Conservation (phyloP, 2,113 vertebrate species). For the Albula glossodonta region DNA sequence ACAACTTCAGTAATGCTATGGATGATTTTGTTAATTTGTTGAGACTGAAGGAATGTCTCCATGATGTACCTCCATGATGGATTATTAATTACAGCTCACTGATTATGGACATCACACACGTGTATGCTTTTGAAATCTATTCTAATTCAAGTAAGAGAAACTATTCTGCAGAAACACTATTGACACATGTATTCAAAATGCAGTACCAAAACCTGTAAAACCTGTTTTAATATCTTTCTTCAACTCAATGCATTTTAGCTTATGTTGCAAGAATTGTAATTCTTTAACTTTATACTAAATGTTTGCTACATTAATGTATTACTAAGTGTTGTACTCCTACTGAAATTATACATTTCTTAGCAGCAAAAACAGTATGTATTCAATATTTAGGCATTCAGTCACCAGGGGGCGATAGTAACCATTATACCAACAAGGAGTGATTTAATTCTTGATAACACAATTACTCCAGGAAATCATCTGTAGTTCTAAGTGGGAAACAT, state of each 20-base stretch:
- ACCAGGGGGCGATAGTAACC: conserved; percentile 18
- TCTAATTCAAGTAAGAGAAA: neutral
- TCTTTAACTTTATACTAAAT: neutral
- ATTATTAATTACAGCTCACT: too few relatives aligned
- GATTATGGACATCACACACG: too few relatives aligned
- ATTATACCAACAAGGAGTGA: neutral
- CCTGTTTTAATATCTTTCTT: too few relatives aligned
- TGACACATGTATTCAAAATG: neutral
- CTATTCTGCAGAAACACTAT: neutral
- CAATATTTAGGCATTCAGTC: conserved; percentile 4
- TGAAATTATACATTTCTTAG: neutral
- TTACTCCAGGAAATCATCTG: neutral
- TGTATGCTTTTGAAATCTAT: neutral
- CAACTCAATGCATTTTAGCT: too few relatives aligned
- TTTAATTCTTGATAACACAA: neutral
- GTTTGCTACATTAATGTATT: neutral
- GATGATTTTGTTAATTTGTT: too few relatives aligned
- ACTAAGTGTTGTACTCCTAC: neutral
- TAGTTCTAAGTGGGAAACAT: neutral
- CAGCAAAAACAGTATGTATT: neutral
- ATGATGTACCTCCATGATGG: too few relatives aligned
- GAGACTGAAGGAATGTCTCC: too few relatives aligned
- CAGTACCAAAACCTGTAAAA: too few relatives aligned
- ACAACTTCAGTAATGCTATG: too few relatives aligned
- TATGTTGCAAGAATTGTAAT: too few relatives aligned